phyloP scores from a whole-genome alignment of 2,888 invertebrate genomes.

The Celastrina argiolus region DNA sequence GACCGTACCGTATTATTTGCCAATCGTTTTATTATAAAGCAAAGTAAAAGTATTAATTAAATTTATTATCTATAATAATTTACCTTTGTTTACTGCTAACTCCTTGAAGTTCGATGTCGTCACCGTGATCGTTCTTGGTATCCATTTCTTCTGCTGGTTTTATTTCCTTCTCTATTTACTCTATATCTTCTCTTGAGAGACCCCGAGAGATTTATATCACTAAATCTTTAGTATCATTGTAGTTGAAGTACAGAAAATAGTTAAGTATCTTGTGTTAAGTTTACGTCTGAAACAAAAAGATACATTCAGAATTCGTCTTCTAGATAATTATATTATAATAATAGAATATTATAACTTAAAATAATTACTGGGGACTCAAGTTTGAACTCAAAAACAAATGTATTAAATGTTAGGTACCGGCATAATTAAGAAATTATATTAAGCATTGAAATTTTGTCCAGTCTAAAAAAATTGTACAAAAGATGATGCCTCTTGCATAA shows the following conservation, averaged over 20 bases:
- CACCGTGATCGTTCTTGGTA: conserved; percentile 57
- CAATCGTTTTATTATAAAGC: too few species aligned
- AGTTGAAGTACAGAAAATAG: conserved; percentile 55
- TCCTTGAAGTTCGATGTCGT: conserved; percentile 70
- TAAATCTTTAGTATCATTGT: conserved; percentile 49
- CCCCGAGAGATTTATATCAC: conserved; percentile 53
- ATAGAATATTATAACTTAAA: neutral
- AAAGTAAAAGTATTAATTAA: too few species aligned
- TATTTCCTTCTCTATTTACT: conserved; percentile 26
- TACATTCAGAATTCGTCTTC: too few species aligned
- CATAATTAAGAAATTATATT: too few species aligned
- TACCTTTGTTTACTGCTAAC: conserved; percentile 60
- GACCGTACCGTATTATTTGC: too few species aligned
- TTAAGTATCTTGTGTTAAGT: conserved; percentile 42
- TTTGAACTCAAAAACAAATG: neutral
- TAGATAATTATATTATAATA: neutral
- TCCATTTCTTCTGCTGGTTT: conserved; percentile 53
- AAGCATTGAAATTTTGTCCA: too few species aligned
- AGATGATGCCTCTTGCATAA: too few species aligned
- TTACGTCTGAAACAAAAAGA: conserved; percentile 51
- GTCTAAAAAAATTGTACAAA: too few species aligned
- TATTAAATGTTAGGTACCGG: neutral
- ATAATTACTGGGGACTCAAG: too few species aligned
- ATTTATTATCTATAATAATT: neutral
- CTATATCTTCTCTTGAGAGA: conserved; percentile 29